Evolutionary conservation across 2,888 invertebrate genomes (phyloP).

Genomic region (Diadegma fenestrale): DNA sequence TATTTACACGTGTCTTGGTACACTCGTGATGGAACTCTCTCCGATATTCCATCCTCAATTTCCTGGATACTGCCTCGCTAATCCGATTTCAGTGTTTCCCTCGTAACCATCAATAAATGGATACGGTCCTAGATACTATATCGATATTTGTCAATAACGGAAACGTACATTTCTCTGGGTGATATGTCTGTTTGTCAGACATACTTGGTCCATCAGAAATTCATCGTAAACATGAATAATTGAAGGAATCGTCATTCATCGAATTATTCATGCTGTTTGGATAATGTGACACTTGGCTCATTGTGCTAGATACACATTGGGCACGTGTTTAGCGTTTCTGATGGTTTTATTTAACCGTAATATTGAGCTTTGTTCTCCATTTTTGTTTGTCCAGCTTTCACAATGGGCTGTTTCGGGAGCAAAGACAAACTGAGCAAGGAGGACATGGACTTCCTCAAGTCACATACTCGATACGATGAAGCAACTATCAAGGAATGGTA

Average conservation of each 20-base stretch:
- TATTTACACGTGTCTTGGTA: not conserved
- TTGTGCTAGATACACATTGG: too few relatives aligned
- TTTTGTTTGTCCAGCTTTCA: slow-evolving; percentile 83
- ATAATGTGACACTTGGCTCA: not conserved
- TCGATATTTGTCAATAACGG: slow-evolving; percentile 26
- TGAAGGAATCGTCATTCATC: not conserved
- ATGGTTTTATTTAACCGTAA: not conserved
- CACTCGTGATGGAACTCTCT: not conserved
- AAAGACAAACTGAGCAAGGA: slow-evolving; percentile 98
- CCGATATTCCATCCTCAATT: slow-evolving; percentile 19
- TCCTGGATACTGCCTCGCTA: slow-evolving; percentile 4
- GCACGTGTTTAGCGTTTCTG: too few relatives aligned
- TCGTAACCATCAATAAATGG: slow-evolving; percentile 1
- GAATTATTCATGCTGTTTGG: not conserved
- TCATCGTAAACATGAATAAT: not conserved
- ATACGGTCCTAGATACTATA: not conserved
- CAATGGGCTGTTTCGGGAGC: slow-evolving; percentile 97
- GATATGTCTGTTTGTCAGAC: slow-evolving; percentile 8
- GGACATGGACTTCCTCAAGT: slow-evolving; percentile 99
- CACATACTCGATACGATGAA: slow-evolving; percentile 99
- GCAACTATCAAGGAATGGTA: slow-evolving; percentile 99
- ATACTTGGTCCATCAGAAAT: not conserved
- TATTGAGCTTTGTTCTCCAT: slow-evolving; percentile 33
- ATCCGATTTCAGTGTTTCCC: slow-evolving; percentile 34
- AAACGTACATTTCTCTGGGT: slow-evolving; percentile 12